Base-by-base conservation (phyloP, 2,113 vertebrate species). In the Lethenteron camtschaticum region DNA sequence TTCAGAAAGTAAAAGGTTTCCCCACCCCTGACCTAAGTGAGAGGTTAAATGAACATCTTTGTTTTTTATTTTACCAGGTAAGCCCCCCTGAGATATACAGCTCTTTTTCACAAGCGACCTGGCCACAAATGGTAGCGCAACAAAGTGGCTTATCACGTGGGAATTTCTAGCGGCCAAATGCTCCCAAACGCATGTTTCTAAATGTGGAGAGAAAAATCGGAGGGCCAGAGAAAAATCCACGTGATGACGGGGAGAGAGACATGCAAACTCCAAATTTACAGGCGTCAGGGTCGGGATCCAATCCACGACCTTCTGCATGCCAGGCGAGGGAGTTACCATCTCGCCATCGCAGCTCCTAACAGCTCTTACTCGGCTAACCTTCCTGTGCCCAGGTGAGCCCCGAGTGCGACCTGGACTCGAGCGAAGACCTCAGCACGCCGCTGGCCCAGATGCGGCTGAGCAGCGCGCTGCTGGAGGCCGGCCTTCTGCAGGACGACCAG, bases 361-460 rank as follows among this genome's bases (percentile, higher is more conserved):
- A 8, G n/a, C 3, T 63, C n/a, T 66, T 10, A 66, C 63, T 2
- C 1, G n/a, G n/a, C 63, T 3, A 16, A 9, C 63, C 8, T 66
- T 66, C 63, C 24, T n/a, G 63, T 20, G 20, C 24, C 9, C 24
- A 66, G 63, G 63, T 16, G 20, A 66, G 63, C 24, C 63, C 63
- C 24, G 63, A 9, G 8, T 66, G n/a, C 24, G 9, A 11, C 63
- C 63, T 41, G 41, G n/a, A 72, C 72, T 91, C 87, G 85, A 95
- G 78, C 94, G 85, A 95, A 72, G 87, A 96, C 74, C 86, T 95
- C 18, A 88, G 84, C 72, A 94, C 91, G 77, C 83, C 88, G 70
- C 81, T 96, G 58, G 85, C 87, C 2, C 90, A 94, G 76, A 81
- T 96, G 75, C 88, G 95, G 78, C 83, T 91, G 73, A 91, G 80